Conservation (phyloP, 2,797 vertebrate genomes). For the Vultur gryphus region DNA sequence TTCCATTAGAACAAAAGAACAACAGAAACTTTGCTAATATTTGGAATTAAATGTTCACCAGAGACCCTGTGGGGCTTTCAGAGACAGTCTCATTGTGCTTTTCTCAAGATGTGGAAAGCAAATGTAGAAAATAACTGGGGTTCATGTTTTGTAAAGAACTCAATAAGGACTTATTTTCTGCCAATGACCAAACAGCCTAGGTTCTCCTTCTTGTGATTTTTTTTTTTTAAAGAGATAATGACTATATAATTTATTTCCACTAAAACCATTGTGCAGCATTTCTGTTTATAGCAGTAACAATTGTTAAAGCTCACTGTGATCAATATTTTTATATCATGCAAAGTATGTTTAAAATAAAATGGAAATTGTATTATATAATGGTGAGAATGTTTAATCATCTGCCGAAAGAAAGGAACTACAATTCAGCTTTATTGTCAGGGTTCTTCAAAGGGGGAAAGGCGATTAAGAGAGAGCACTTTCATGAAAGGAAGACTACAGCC, state of each 20-base stretch:
- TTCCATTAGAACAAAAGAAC: constrained; percentile 38
- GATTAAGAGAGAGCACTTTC: not conserved
- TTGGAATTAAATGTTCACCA: constrained; percentile 69
- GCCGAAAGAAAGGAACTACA: not conserved
- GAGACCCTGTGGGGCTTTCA: constrained; percentile 52
- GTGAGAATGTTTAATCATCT: constrained; percentile 51
- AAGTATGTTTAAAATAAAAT: constrained; percentile 93
- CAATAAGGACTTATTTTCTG: constrained; percentile 70
- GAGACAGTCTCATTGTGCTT: constrained; percentile 45
- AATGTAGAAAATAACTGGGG: constrained; percentile 43
- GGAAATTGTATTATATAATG: constrained; percentile 82
- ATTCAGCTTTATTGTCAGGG: not conserved
- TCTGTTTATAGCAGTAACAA: constrained; percentile 87
- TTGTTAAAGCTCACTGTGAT: constrained; percentile 95
- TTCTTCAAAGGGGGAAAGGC: not conserved
- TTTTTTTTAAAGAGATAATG: constrained; percentile 85
- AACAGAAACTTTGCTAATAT: constrained; percentile 40
- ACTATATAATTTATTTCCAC: constrained; percentile 99
- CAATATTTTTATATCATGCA: constrained; percentile 97
- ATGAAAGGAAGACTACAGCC: not conserved
- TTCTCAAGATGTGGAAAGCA: constrained; percentile 52
- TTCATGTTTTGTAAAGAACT: constrained; percentile 69
- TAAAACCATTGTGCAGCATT: constrained; percentile 90
- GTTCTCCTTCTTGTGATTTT: constrained; percentile 79
- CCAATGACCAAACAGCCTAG: constrained; percentile 76